These are phyloP conservation scores for Notodromas monacha DNA, from an alignment of 2,888 invertebrate genomes.

Conservation along the genomic window DNA sequence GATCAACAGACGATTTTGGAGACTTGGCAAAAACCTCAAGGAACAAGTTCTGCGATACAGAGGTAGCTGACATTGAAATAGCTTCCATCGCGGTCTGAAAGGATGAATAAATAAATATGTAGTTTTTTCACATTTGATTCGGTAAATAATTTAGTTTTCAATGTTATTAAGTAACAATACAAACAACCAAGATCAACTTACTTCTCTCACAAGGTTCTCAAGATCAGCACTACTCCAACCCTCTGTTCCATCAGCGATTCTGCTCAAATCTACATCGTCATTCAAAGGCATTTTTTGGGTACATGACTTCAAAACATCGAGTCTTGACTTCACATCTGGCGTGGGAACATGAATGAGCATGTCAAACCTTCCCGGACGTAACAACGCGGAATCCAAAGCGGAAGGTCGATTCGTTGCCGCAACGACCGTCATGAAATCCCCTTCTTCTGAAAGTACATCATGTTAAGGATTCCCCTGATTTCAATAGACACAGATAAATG, in stretches of 20 bases:
- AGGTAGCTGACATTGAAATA: too few species aligned
- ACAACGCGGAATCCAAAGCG: background rate
- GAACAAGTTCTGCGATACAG: too few species aligned
- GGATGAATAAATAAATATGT: too few species aligned
- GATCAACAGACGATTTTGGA: too few species aligned
- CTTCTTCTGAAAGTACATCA: background rate
- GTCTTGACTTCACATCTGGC: background rate
- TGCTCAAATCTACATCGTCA: background rate
- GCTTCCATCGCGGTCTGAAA: too few species aligned
- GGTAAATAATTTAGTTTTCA: too few species aligned
- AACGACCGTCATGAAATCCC: background rate
- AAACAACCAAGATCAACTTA: too few species aligned
- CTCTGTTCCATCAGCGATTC: background rate
- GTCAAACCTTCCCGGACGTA: background rate
- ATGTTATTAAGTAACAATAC: too few species aligned
- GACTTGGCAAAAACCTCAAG: too few species aligned
- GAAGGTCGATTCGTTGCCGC: background rate
- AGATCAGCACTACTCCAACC: background rate
- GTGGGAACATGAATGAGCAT: background rate
- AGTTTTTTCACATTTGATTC: too few species aligned
- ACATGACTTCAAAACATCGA: background rate
- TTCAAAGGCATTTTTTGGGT: background rate
- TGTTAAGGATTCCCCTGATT: background rate
- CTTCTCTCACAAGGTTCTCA: background rate
- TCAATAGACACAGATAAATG: too few species aligned